Conservation (phyloP, 2,797 vertebrate species). For the Lepilemur septentrionalis region DNA sequence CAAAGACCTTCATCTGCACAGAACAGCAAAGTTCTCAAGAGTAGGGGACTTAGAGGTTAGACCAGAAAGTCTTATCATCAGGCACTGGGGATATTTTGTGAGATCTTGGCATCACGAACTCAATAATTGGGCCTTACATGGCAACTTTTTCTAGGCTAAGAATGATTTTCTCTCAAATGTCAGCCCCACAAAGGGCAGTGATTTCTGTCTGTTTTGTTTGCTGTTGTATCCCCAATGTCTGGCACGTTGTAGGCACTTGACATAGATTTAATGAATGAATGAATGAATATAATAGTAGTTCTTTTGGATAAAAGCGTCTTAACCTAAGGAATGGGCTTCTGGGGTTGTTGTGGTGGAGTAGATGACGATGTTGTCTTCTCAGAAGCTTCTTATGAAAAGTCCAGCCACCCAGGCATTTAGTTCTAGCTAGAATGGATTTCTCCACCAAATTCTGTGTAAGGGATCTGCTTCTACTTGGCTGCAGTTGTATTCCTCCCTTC, state of each 20-base stretch:
- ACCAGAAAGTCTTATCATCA: neutral
- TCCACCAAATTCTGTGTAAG: neutral
- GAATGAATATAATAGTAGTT: neutral
- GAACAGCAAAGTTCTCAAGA: neutral
- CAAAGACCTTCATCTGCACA: neutral
- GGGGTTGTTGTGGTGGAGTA: neutral
- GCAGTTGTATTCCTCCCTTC: neutral
- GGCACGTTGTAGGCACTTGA: neutral
- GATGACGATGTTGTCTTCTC: neutral
- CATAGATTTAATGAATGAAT: slow-evolving; percentile 39
- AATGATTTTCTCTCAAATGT: neutral
- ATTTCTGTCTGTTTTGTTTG: neutral
- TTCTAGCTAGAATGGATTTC: neutral
- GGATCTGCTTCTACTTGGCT: neutral
- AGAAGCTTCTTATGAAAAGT: neutral
- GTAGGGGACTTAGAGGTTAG: neutral
- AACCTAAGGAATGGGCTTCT: neutral
- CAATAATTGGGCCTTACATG: neutral
- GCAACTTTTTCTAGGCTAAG: neutral
- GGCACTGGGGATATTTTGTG: neutral
- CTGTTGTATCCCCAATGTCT: neutral
- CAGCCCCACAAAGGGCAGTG: neutral
- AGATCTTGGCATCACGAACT: neutral
- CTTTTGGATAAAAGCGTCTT: slow-evolving; percentile 16
- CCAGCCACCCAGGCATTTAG: neutral